phyloP scores from a whole-genome alignment of 2,113 vertebrate genomes.

The Dinomys branickii region DNA sequence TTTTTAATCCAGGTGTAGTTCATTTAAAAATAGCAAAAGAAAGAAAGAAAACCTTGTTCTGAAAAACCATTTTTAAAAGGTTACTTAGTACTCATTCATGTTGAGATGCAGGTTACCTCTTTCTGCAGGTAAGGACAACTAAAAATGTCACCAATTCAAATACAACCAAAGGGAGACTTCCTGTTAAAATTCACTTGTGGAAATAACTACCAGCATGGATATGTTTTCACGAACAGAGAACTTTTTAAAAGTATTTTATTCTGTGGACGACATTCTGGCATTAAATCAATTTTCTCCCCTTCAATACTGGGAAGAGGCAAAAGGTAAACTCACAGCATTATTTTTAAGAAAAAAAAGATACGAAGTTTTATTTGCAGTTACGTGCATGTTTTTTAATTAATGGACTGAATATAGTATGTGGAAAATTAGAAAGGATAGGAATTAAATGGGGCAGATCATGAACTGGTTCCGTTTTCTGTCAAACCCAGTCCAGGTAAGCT shows the following conservation, averaged over 20 bases:
- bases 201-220: constrained; percentile 49
- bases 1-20: constrained; percentile 40
- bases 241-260: background rate
- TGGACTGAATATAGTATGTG: background rate
- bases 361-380: background rate
- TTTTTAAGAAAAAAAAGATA: background rate
- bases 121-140: constrained; percentile 64
- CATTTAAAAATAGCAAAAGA: constrained; percentile 34
- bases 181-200: constrained; percentile 59
- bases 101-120: constrained; percentile 36
- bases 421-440: background rate
- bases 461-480: background rate
- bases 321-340: background rate
- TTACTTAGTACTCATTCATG: constrained; percentile 38
- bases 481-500: background rate
- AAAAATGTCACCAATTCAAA: constrained; percentile 72
- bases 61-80: constrained; percentile 63
- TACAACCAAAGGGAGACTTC: constrained; percentile 2
- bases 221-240: constrained; percentile 5
- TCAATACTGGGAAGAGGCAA: background rate
- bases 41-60: background rate
- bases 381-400: background rate
- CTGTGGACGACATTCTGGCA: background rate
- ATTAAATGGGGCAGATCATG: background rate
- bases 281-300: background rate